phyloP scores from a whole-genome alignment of 1,140 invertebrate genomes.

The Campoletis sonorensis region DNA sequence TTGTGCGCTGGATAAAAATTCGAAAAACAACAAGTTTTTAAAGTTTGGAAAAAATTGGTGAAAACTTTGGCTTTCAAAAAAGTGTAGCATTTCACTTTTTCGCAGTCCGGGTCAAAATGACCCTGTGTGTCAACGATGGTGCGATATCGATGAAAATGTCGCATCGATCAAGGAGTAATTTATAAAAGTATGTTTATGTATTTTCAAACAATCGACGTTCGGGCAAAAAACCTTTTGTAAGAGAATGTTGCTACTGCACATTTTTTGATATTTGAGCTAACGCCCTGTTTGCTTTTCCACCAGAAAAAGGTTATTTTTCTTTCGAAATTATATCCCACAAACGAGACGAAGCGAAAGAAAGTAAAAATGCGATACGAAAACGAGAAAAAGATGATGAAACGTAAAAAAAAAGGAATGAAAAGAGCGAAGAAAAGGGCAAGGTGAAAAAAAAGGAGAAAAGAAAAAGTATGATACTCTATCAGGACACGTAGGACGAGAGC shows the following conservation, averaged over 20 bases:
- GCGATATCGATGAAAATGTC: neutral
- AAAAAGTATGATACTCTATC: neutral
- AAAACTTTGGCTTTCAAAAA: no score
- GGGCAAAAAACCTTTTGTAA: no score
- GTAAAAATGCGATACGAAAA: constrained; percentile 32
- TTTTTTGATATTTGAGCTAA: constrained; percentile 18
- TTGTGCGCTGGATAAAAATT: no score
- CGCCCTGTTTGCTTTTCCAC: constrained; percentile 32
- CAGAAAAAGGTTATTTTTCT: constrained; percentile 40
- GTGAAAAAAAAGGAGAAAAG: neutral
- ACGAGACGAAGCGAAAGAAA: neutral
- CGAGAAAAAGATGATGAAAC: constrained; percentile 27
- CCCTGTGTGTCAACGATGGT: no score
- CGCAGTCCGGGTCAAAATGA: no score
- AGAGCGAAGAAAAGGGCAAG: neutral
- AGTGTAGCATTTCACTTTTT: no score
- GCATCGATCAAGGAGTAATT: neutral
- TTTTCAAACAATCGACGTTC: no score
- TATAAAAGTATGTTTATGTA: no score
- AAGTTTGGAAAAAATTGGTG: no score
- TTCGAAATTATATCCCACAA: constrained; percentile 48
- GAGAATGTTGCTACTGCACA: no score
- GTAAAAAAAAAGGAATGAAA: neutral
- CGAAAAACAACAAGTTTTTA: no score
- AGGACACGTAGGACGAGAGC: neutral